phyloP scores from a whole-genome alignment of 2,113 vertebrate species.

The Aegithalos caudatus region DNA sequence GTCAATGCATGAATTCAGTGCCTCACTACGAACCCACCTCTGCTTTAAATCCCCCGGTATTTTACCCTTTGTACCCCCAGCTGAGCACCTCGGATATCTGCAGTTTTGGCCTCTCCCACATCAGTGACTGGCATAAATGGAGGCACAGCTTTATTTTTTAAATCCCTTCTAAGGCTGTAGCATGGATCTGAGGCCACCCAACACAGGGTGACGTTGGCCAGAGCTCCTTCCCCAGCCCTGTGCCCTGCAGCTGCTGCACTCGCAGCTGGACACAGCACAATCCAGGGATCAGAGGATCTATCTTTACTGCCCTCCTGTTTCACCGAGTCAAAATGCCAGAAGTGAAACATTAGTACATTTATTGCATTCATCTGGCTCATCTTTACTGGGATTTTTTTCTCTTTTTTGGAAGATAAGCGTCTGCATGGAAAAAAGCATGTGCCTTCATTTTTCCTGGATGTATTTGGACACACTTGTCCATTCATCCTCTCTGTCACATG shows the following conservation, averaged over 20 bases:
- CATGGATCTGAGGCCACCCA: neutral
- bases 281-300: conserved; percentile 23
- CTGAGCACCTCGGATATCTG: neutral
- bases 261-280: neutral
- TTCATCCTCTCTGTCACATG: neutral
- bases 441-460: conserved; percentile 18
- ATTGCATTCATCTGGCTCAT: conserved; percentile 33
- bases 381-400: conserved; percentile 13
- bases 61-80: neutral
- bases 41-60: neutral
- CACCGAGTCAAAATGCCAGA: conserved; percentile 5
- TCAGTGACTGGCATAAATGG: rapidly evolving
- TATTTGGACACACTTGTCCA: neutral
- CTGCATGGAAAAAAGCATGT: neutral
- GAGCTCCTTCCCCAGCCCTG: neutral
- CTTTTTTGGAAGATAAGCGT: conserved; percentile 43
- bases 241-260: neutral
- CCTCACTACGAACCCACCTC: rapidly evolving
- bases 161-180: too few relatives aligned
- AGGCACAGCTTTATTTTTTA: neutral
- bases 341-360: conserved; percentile 45
- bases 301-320: conserved; percentile 14
- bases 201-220: neutral
- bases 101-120: neutral
- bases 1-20: rapidly evolving